phyloP scores from a whole-genome alignment of 2,888 invertebrate genomes.

The Amphipoea oculea region DNA sequence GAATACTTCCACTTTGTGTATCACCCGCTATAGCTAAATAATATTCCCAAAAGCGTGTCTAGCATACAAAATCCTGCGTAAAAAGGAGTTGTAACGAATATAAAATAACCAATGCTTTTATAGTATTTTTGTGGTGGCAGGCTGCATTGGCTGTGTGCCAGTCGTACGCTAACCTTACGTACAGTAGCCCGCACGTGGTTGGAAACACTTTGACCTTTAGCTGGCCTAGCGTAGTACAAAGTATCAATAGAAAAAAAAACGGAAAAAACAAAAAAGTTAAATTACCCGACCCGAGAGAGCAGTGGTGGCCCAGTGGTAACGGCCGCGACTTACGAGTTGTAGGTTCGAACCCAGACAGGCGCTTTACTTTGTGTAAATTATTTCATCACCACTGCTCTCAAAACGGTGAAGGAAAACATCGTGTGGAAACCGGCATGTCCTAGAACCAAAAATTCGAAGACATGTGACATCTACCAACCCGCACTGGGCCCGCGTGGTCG shows the following conservation, averaged over 20 bases:
- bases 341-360: no score
- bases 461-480: no score
- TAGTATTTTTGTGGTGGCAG: slow-evolving; percentile 28
- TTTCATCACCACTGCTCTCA: no score
- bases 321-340: no score
- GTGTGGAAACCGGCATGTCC: no score
- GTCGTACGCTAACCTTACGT: slow-evolving; percentile 1
- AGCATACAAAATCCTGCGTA: slow-evolving; percentile 30
- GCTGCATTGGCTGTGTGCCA: slow-evolving; percentile 44
- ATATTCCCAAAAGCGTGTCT: not conserved
- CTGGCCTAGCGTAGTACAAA: not conserved
- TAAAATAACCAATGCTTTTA: slow-evolving; percentile 34
- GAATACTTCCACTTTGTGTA: not conserved
- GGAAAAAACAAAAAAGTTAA: not conserved
- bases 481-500: no score
- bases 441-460: no score
- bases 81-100: slow-evolving; percentile 38
- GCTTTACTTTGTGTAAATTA: no score
- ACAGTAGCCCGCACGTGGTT: not conserved
- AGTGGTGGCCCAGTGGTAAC: no score
- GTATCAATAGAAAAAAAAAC: not conserved
- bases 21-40: not conserved
- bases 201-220: not conserved
- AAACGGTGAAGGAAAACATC: no score
- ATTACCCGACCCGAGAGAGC: no score